A percentile compares a stretch with the other conserved stretches of the same genome.
phyloP scores from a whole-genome alignment of 1,140 invertebrate species.

The Bombus confusus region DNA sequence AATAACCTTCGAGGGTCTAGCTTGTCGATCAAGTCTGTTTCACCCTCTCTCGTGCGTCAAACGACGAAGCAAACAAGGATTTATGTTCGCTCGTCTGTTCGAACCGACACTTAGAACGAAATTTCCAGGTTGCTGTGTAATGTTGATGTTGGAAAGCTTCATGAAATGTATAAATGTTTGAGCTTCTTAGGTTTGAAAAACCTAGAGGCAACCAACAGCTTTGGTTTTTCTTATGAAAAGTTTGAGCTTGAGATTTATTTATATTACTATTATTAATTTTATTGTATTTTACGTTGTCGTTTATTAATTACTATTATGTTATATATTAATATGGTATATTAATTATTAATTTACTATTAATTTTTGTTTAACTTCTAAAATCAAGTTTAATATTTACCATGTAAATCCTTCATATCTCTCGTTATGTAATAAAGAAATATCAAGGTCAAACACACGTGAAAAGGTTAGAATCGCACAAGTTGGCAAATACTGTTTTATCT shows the following conservation, averaged over 20 bases:
- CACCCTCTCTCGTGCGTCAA: background rate
- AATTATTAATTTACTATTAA: too few relatives aligned
- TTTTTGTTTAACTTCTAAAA: too few relatives aligned
- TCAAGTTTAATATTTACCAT: background rate
- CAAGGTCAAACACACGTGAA: background rate
- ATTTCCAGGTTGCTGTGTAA: background rate
- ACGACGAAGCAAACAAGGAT: slow-evolving; percentile 31
- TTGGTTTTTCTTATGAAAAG: too few relatives aligned
- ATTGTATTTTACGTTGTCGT: too few relatives aligned
- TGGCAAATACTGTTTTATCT: background rate
- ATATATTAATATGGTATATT: too few relatives aligned
- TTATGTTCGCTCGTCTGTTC: slow-evolving; percentile 5
- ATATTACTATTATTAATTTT: too few relatives aligned
- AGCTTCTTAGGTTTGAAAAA: too few relatives aligned
- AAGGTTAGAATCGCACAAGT: background rate
- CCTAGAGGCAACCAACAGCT: too few relatives aligned
- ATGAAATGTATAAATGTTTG: background rate
- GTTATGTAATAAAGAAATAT: background rate
- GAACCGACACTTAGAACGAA: background rate
- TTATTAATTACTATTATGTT: too few relatives aligned
- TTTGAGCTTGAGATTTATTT: too few relatives aligned
- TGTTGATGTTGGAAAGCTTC: background rate
- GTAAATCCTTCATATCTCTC: background rate
- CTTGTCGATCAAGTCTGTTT: slow-evolving; percentile 43
- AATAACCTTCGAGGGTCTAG: background rate